Evolutionary conservation across 2,113 vertebrate genomes (phyloP).

Genomic region (Mastomys coucha): DNA sequence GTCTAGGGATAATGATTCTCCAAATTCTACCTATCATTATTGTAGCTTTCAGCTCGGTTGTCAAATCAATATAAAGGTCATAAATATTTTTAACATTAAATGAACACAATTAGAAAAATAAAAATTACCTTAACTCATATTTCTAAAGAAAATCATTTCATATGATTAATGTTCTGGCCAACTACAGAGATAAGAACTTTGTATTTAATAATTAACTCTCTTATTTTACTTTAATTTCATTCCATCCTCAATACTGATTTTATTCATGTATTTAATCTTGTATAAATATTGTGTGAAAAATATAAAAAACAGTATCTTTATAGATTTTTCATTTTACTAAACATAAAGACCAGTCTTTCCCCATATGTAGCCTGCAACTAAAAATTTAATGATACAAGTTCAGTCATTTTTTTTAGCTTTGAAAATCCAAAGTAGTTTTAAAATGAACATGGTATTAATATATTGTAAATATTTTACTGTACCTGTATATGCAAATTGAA

Average conservation of each 20-base stretch:
- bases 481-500: slow-evolving; percentile 92
- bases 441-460: neutral
- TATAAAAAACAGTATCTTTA: too few relatives aligned
- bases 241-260: neutral
- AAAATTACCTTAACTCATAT: neutral
- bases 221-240: neutral
- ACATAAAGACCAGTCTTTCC: neutral
- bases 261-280: neutral
- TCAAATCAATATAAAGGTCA: neutral
- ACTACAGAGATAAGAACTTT: neutral
- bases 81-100: neutral
- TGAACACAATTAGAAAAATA: neutral
- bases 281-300: neutral
- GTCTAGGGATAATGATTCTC: neutral
- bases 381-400: neutral
- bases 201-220: neutral
- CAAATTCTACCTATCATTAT: neutral
- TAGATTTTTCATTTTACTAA: neutral
- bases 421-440: neutral
- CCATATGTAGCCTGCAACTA: neutral
- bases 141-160: neutral
- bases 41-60: neutral
- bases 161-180: neutral
- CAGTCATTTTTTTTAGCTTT: neutral
- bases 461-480: slow-evolving; percentile 44